These are phyloP conservation scores for Pseudoips prasinana DNA, from an alignment of 2,888 invertebrate genomes.

Conservation along the genomic window DNA sequence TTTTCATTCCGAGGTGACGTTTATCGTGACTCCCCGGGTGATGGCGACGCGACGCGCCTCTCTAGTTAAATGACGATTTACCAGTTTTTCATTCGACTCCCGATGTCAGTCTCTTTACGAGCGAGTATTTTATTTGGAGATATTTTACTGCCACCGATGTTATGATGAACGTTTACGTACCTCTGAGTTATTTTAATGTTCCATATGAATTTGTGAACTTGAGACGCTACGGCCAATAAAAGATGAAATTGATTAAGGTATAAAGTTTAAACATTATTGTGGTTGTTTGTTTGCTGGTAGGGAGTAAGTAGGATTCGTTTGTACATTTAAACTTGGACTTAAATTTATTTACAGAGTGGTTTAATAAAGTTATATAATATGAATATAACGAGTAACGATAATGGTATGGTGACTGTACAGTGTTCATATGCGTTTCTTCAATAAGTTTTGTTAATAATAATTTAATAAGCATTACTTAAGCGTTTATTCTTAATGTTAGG, in stretches of 20 bases:
- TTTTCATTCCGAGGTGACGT: constrained; percentile 79
- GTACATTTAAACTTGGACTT: no score
- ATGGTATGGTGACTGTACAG: no score
- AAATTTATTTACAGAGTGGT: no score
- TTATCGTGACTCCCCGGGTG: constrained; percentile 75
- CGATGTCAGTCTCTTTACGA: constrained; percentile 75
- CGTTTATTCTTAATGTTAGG: no score
- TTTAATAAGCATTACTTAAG: no score
- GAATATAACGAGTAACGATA: no score
- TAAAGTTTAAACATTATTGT: constrained; percentile 41
- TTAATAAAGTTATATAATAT: no score
- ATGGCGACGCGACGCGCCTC: constrained; percentile 52
- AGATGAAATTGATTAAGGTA: constrained; percentile 58
- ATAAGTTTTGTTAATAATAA: no score
- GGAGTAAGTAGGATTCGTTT: constrained; percentile 2
- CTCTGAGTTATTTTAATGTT: constrained; percentile 65
- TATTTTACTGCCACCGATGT: constrained; percentile 75
- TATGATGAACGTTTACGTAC: constrained; percentile 72
- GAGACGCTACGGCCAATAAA: constrained; percentile 54
- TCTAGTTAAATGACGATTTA: constrained; percentile 74
- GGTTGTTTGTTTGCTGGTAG: constrained; percentile 15
- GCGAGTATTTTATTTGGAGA: constrained; percentile 71
- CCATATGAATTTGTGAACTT: constrained; percentile 61
- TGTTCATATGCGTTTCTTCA: no score
- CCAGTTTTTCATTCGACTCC: constrained; percentile 70